phyloP scores from a whole-genome alignment of 2,888 invertebrate species.

The Yponomeuta cagnagella region DNA sequence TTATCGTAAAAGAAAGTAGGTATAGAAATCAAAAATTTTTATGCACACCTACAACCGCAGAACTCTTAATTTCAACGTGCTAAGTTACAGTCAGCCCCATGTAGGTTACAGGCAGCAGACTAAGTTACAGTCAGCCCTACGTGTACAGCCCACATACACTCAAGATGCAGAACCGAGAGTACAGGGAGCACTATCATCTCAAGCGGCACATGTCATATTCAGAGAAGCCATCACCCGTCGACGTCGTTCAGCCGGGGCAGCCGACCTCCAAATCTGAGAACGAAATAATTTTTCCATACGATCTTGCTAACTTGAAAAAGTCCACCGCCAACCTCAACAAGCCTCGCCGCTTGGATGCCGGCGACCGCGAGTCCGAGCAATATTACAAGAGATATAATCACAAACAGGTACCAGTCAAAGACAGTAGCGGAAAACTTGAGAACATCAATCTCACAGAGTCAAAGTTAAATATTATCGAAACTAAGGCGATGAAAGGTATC shows the following conservation, averaged over 20 bases:
- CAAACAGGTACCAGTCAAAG: conserved; percentile 52
- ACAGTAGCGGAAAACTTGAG: conserved; percentile 26
- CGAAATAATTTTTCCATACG: not conserved
- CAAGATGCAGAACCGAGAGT: not conserved
- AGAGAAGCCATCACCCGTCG: not conserved
- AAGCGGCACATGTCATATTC: not conserved
- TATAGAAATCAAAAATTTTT: no score
- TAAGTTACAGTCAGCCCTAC: not conserved
- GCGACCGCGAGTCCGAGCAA: conserved; percentile 26
- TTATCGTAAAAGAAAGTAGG: no score
- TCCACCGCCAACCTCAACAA: not conserved
- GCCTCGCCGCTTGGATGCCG: not conserved
- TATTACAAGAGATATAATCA: conserved; percentile 55
- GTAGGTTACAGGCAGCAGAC: not conserved
- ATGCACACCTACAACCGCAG: no score
- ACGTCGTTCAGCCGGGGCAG: not conserved
- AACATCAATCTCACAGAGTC: conserved; percentile 43
- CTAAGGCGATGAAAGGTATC: conserved; percentile 41
- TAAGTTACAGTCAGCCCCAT: not conserved
- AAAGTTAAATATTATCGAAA: conserved; percentile 47
- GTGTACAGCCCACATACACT: not conserved
- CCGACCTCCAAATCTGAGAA: not conserved
- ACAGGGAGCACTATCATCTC: not conserved
- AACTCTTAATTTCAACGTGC: no score
- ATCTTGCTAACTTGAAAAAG: not conserved